A percentile compares a stretch with the other conserved stretches of the same genome.
Conservation (phyloP, 2,113 vertebrate species). For the Spheniscus mendiculus region DNA sequence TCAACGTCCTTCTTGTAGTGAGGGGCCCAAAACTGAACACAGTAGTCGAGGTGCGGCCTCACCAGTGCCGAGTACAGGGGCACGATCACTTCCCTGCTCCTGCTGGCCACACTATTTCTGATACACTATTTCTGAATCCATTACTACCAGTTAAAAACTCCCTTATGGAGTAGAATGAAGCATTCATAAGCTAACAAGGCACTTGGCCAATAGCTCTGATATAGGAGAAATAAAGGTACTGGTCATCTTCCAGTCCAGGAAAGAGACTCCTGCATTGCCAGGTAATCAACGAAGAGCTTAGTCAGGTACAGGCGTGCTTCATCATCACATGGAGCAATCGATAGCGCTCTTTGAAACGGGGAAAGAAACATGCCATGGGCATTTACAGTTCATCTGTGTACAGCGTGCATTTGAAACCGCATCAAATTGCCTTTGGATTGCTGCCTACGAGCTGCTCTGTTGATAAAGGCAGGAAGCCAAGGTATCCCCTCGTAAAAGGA, state of each 20-base stretch:
- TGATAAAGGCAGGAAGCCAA: constrained; percentile 44
- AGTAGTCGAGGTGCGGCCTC: too few species aligned
- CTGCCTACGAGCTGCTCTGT: constrained; percentile 7
- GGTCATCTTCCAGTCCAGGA: neutral
- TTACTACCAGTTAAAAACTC: neutral
- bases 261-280: neutral
- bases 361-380: neutral
- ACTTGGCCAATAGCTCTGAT: neutral
- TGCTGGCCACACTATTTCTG: too few species aligned
- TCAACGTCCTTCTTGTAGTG: too few species aligned
- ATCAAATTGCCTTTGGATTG: constrained; percentile 26
- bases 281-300: neutral
- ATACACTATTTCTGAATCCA: too few species aligned
- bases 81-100: too few species aligned
- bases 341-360: neutral
- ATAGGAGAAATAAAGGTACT: neutral
- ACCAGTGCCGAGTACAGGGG: too few species aligned
- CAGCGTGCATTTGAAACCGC: neutral
- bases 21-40: too few species aligned
- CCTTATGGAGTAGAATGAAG: neutral
- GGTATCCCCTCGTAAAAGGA: neutral
- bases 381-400: neutral
- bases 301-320: neutral
- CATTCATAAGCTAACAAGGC: neutral
- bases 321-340: neutral